Evolutionary conservation across 2,888 invertebrate species (phyloP), one percentile per base, ranked within the genome.

Genomic region (Orthosia gracilis): DNA sequence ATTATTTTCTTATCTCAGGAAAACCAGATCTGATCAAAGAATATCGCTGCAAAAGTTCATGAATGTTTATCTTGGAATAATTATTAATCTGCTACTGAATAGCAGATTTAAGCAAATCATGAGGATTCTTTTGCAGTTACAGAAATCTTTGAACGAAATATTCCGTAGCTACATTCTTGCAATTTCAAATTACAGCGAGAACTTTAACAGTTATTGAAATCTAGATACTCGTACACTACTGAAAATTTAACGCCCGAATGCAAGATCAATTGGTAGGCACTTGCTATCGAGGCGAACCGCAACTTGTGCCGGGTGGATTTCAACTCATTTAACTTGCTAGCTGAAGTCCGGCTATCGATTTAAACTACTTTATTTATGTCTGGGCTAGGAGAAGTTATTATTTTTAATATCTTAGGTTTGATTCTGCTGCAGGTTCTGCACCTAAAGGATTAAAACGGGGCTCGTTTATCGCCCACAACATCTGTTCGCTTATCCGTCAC

Each of bases 301-400:
- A 63, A 74, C 81, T 80, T 72, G 31, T 45, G 13, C 59, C 59
- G 72, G 50, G 63, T 49, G 57, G 80, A 73, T 77, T 85, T 82
- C 66, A 82, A 76, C 77, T 84, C 73, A 86, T 84, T 79, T 78
- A 85, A 86, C 68, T 84, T 81, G 47, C 31, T 3, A 40, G 49
- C 17, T 12, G 26, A 63, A 49, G 71, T 63, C 50, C 54, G 59
- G 40, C 49, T 78, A 82, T 85, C 67, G 74, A 84, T 84, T 77
- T 26, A 5, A 21, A 52, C 23, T 12, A 47, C 31, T 59, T 62
- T 77, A 84, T 76, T 76, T 74, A 78, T 68, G 12, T 52, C 49
- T 15, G 9, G 1, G 4, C 7, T 4, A 40, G 12, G 18, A 0
- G 68, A 45, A 57, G 15, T 45, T 31, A 18, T 45, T 21, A 21